A percentile compares a stretch with the other conserved stretches of the same genome.
Evolutionary conservation across 1,140 invertebrate genomes (phyloP).

Genomic region (Cylas formicarius): DNA sequence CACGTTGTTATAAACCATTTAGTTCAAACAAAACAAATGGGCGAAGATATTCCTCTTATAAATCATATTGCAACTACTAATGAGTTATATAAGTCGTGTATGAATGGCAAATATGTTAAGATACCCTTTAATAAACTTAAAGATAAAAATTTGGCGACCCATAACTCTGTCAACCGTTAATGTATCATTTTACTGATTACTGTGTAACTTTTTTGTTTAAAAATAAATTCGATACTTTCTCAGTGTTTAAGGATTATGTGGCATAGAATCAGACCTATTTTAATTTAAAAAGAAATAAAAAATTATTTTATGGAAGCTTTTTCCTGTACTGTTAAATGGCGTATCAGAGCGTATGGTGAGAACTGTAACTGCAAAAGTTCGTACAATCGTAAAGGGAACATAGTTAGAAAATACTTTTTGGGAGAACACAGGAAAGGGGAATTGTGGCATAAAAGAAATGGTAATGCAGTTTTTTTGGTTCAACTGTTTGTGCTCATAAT

Average conservation of each 20-base stretch:
- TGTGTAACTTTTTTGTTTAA: constrained; percentile 34
- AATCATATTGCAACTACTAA: constrained; percentile 24
- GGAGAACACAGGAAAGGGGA: constrained; percentile 43
- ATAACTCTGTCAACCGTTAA: constrained; percentile 38
- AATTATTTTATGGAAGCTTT: constrained; percentile 39
- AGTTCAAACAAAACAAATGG: constrained; percentile 35
- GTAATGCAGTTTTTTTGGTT: constrained; percentile 46
- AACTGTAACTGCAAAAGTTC: constrained; percentile 43
- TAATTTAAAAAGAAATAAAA: constrained; percentile 35
- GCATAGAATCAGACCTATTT: constrained; percentile 8
- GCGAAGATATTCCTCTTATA: constrained; percentile 32
- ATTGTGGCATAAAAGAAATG: constrained; percentile 42
- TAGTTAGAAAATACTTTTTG: constrained; percentile 35
- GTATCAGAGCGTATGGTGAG: constrained; percentile 45
- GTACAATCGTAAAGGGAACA: constrained; percentile 38
- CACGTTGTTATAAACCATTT: too few species aligned
- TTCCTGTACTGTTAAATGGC: constrained; percentile 47
- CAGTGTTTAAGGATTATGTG: constrained; percentile 32
- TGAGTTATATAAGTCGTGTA: constrained; percentile 43
- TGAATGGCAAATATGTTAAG: constrained; percentile 42
- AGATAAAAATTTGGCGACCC: constrained; percentile 39
- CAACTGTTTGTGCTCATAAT: constrained; percentile 41
- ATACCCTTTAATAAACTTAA: constrained; percentile 38
- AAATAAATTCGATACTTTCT: constrained; percentile 39
- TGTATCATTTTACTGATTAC: constrained; percentile 40